Base-by-base conservation (phyloP, 2,113 vertebrate species). In the Ifrita kowaldi region DNA sequence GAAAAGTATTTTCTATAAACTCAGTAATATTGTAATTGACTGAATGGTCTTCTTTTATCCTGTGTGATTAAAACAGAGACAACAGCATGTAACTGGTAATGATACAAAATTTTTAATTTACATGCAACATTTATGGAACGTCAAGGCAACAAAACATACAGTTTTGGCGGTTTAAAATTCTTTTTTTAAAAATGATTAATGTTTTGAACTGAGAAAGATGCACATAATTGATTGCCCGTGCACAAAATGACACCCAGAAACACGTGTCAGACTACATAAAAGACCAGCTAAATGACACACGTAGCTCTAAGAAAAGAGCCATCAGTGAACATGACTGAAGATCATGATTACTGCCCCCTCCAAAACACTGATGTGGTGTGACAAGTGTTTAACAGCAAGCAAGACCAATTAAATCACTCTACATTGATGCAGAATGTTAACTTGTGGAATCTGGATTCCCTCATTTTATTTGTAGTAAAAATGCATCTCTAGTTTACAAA, bases 61-160 rank as follows among this genome's bases (percentile, higher is more conserved):
- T 41, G 24, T 33, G 28, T 53, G 49, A 91, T 67, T 84, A 94
- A 89, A 84, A 68, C 50, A 83, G 49, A 90, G 93, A 96, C 95
- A 85, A 86, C 60, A 86, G 57, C 57, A 13, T 90, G 39, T 55
- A 77, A 78, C 37, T 83, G 64, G 59, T 17, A 71, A 92, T 95
- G 76, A 89, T 98, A 98, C 93, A 98, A 98, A 98, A 98, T 84
- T 84, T 98, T 98, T 98, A 98, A 98, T 98, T 94, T 88, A 97
- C 97, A 97, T 98, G 98, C 98, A 97, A 98, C 97, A 97, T 87
- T 93, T 88, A 96, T 91, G 95, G 93, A 96, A 97, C 52, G 3
- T 90, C 97, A 94, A 90, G 86, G 96, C 96, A 98, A 98, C 90
- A 94, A 97, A 97, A 96, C 89, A 84, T 82, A 89, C 74, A 95